Base-by-base conservation (phyloP, 2,113 vertebrate species). In the Lepisosteus osseus region DNA sequence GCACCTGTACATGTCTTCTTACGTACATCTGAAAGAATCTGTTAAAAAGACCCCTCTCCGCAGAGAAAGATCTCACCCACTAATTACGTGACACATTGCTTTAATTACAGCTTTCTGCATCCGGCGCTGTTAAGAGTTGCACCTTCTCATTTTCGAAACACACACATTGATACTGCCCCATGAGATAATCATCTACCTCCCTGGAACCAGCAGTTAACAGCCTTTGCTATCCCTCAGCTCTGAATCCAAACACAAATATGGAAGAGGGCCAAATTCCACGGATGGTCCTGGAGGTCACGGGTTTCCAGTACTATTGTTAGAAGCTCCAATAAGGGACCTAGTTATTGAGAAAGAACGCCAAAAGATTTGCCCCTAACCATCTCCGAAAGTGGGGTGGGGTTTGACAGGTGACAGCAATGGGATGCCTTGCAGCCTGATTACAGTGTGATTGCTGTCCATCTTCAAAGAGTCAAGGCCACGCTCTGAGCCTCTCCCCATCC, bases 251-350 rank as follows among this genome's bases (percentile, higher is more conserved):
- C 29, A 29, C 65, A 56, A 74, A 79, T 78, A 73, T 69, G 72
- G 74, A 70, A 44, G 67, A 43, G 67, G 72, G 70, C 86, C 74
- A 51, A 80, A 77, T 77, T 71, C 75, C 47, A 51, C 65, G 74
- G 56, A 11, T 59, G 12, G 74, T 74, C 72, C 74, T 76, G 74
- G 57, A 74, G 69, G 74, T 88, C 88, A 91, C 82, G 80, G 80
- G 13, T 69, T 83, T 80, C 75, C 78, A 64, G 62, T 70, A 76
- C 74, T 78, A 80, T 82, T 65, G 74, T 77, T 76, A 70, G 78
- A 78, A 77, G 74, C 42, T 82, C 64, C 78, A 83, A 87, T 84
- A 83, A 78, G 78, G 82, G 83, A 87, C 88, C 86, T 87, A 86
- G 80, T 77, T 77, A 6, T 29, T 77, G 76, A 67, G 79, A 80